Evolutionary conservation across 1,140 invertebrate species (phyloP).

Genomic region (Cydia splendana): DNA sequence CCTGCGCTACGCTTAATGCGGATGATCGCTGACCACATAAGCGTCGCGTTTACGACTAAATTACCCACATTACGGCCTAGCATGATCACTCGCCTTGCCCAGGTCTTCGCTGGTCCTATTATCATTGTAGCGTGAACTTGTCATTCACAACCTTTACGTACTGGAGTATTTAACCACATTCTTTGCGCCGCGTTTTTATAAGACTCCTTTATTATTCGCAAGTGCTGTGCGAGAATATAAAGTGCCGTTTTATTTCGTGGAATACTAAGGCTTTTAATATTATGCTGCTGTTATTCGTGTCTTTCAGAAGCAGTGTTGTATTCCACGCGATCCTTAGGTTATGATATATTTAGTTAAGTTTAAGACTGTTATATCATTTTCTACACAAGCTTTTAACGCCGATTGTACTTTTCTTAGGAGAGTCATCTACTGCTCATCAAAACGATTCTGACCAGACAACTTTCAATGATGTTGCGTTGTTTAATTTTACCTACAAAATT

Average conservation of each 20-base stretch:
- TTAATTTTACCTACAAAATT: too few relatives aligned
- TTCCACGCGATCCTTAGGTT: too few relatives aligned
- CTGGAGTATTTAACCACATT: background rate
- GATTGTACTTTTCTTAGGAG: too few relatives aligned
- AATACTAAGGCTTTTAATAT: background rate
- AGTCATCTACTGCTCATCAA: too few relatives aligned
- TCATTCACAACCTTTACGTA: slow-evolving; percentile 21
- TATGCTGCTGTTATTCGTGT: background rate
- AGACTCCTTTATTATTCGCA: background rate
- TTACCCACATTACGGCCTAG: background rate
- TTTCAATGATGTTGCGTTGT: too few relatives aligned
- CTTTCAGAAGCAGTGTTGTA: too few relatives aligned
- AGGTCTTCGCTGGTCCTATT: background rate
- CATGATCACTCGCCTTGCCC: slow-evolving; percentile 11
- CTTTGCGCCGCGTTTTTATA: background rate
- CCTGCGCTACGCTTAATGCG: background rate
- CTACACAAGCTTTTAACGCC: too few relatives aligned
- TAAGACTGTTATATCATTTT: too few relatives aligned
- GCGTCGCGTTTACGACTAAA: slow-evolving; percentile 21
- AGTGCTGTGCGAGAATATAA: background rate
- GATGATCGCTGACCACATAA: slow-evolving; percentile 12
- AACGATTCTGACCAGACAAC: too few relatives aligned
- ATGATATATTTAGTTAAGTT: too few relatives aligned
- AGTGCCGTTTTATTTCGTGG: background rate
- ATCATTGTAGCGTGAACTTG: slow-evolving; percentile 23